Evolutionary conservation across 2,888 invertebrate genomes (phyloP), one percentile per base, ranked within the genome.

Genomic region (Laothoe populi): DNA sequence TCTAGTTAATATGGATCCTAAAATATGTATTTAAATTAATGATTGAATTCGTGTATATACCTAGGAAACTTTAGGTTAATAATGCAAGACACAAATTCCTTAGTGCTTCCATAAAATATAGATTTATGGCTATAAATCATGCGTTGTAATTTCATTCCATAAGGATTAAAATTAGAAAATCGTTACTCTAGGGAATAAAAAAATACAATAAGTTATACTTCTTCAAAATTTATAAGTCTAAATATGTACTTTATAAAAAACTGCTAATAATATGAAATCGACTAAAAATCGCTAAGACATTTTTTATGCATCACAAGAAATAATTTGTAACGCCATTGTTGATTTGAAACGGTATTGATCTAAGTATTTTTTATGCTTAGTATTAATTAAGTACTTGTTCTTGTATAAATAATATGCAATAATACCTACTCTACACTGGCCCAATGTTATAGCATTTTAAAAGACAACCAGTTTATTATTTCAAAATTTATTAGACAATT

Each of bases 51-150:
- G 42, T 62, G 67, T 67, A 72, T 66, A 70, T 74, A 72, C 70
- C 69, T 63, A 66, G 68, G 66, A 64, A 61, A 65, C 71, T 75
- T 73, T 79, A 80, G 71, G 78, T 83, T 77, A 81, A 66, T 82
- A 84, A 77, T 69, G 79, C 77, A 71, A 77, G 76, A 71, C 74
- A 35, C 57, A 83, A 76, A 82, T 81, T 85, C 81, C 79, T 82
- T 86, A 86, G 87, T 86, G 87, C 87, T 88, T 88, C 87, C 87
- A 84, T 82, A 81, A 70, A 62, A 69, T 72, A 73, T 76, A 77
- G 73, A 74, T 69, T 70, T 78, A 75, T 74, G 76, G 71, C 73
- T 68, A 67, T 71, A n/a, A 61, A 24, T 44, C 45, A 11, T 24
- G 61, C 23, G 26, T 57, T 42, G 24, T 58, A 40, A 23, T 23